Evolutionary conservation across 1,140 invertebrate genomes (phyloP), one percentile per base, ranked within the genome.

Genomic region (Drosophila willistoni): DNA sequence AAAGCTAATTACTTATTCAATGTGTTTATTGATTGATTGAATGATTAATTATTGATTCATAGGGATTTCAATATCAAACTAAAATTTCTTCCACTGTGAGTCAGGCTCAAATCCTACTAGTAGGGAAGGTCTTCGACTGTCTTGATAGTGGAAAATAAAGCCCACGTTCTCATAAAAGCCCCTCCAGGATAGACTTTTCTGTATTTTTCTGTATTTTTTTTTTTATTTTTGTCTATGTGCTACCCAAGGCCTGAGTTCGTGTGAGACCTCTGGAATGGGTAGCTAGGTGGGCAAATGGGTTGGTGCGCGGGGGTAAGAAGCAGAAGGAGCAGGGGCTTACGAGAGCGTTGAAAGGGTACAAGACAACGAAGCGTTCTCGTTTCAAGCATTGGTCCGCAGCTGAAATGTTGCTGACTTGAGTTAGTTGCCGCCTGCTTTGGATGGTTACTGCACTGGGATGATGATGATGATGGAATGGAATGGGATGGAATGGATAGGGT

Each of bases 381-480:
- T 62, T 19, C 9, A 39, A 29, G 59, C 54, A 61, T 19, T 54
- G 65, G 34, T 60, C 73, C 68, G 76, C 74, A 78, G 76, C 73
- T 83, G 72, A 86, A 86, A 86, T 86, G 83, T 87, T 89, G 84
- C 83, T 83, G 83, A 89, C 83, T 87, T 79, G 84, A 82, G 84
- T 79, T 67, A 65, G 73, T 64, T 68, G 68, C 59, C 41, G 54
- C 59, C 54, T 47, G 55, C 13, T 29, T 29, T 29, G 29, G 29
- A 29, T 29, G 29, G 29, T 29, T 6, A 29, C 47, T 25, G 62
- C n/a, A 4, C 14, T 17, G 63, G 39, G 44, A 25, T 36, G 42
- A 29, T 29, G 17, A 34, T 14, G 57, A 12, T 36, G 34, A 36
- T 36, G 36, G 36, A 2, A 12, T 39, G 54, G 54, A 2, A 25